Conservation (phyloP, 2,113 vertebrate genomes). For the Poecilia latipinna region DNA sequence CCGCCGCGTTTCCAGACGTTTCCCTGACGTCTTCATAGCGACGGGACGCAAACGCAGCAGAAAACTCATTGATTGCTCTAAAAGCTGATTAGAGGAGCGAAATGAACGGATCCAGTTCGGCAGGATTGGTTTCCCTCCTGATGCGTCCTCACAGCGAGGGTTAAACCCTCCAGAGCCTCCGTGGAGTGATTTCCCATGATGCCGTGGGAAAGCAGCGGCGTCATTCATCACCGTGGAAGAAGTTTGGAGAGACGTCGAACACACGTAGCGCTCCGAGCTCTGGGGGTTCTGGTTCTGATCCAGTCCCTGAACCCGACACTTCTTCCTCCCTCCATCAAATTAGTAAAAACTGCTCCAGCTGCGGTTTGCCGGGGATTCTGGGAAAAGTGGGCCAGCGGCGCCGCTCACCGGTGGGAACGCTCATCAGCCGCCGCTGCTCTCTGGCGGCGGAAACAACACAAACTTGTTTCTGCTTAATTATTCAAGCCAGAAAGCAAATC, state of each 20-base stretch:
- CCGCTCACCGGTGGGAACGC: constrained; percentile 3
- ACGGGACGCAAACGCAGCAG: not conserved
- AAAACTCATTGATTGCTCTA: not conserved
- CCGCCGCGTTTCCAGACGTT: not conserved
- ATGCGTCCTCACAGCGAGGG: constrained; percentile 4
- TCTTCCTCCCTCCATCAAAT: constrained; percentile 1
- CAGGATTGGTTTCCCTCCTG: not conserved
- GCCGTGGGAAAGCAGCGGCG: constrained; percentile 36
- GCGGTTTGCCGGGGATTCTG: constrained; percentile 11
- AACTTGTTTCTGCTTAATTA: constrained; percentile 14
- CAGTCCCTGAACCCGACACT: not conserved
- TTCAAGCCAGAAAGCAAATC: constrained; percentile 6
- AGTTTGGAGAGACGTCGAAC: constrained; percentile 20
- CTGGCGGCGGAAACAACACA: constrained; percentile 10
- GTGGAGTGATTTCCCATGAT: constrained; percentile 48
- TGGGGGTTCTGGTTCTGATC: constrained; percentile 39
- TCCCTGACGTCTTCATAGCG: not conserved
- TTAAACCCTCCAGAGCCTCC: constrained; percentile 17
- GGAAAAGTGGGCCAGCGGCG: constrained; percentile 4
- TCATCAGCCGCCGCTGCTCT: not conserved
- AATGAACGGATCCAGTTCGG: not conserved
- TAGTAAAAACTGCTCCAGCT: constrained; percentile 1
- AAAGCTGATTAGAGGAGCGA: not conserved
- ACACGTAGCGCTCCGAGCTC: not conserved
- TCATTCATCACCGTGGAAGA: constrained; percentile 56